A percentile compares a stretch with the other conserved stretches of the same genome.
phyloP scores from a whole-genome alignment of 2,888 invertebrate genomes.

The Perithous albicinctus region DNA sequence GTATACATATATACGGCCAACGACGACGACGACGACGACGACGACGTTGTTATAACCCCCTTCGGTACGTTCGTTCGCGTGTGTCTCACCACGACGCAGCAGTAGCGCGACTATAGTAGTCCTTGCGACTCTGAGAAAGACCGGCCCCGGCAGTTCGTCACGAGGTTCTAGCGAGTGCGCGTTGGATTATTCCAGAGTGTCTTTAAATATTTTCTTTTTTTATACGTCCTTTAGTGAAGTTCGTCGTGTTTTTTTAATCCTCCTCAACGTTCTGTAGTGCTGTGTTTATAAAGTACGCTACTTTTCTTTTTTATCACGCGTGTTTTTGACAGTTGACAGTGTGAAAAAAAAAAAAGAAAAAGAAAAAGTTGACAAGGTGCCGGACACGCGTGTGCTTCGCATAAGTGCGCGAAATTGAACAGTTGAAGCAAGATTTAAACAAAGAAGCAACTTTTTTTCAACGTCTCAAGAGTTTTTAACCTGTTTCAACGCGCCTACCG shows the following conservation, averaged over 20 bases:
- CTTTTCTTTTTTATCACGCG: neutral
- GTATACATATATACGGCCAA: too few relatives aligned
- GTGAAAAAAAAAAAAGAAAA: too few relatives aligned
- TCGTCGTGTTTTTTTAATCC: neutral
- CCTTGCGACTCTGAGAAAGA: slow-evolving; percentile 65
- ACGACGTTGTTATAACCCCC: too few relatives aligned
- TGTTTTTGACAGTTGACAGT: slow-evolving; percentile 6
- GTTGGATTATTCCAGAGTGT: slow-evolving; percentile 25
- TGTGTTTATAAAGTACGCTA: neutral
- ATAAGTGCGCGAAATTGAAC: neutral
- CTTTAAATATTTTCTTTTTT: neutral
- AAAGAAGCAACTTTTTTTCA: neutral
- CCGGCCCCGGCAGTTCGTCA: slow-evolving; percentile 68
- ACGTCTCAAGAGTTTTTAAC: neutral
- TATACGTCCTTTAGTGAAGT: neutral
- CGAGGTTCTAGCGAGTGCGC: slow-evolving; percentile 66
- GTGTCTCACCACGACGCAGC: slow-evolving; percentile 64
- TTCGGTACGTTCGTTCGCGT: slow-evolving; percentile 54
- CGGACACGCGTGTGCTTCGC: neutral
- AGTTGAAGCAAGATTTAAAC: neutral
- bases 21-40: too few relatives aligned
- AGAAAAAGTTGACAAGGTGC: too few relatives aligned
- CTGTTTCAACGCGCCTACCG: slow-evolving; percentile 54
- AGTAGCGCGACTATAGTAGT: slow-evolving; percentile 54
- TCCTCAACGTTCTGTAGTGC: neutral